Evolutionary conservation across 2,888 invertebrate genomes (phyloP).

Genomic region (Ferdinandea cuprea): DNA sequence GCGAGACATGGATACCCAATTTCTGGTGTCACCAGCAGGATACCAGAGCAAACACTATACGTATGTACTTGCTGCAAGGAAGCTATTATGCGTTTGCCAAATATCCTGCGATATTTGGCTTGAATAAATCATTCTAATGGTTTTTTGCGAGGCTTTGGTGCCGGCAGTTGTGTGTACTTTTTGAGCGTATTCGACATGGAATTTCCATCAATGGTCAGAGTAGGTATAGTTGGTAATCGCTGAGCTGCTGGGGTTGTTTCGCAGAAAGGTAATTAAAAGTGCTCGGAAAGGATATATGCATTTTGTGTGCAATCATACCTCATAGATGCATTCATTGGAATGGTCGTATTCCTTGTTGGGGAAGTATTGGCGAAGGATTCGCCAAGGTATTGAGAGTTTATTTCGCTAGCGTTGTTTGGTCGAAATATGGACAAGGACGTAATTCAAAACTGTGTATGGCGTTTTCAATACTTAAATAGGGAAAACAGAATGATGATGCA

Average conservation of each 20-base stretch:
- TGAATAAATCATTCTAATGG: constrained; percentile 38
- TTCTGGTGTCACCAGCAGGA: constrained; percentile 30
- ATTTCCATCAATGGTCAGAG: constrained; percentile 29
- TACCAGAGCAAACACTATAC: not conserved
- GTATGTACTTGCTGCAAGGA: constrained; percentile 29
- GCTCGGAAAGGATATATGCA: not conserved
- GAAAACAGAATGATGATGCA: too few relatives aligned
- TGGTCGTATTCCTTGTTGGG: too few relatives aligned
- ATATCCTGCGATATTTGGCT: constrained; percentile 12
- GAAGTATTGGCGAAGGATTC: too few relatives aligned
- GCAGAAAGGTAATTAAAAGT: constrained; percentile 14
- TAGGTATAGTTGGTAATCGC: not conserved
- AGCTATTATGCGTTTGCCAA: constrained; percentile 6
- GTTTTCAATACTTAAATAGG: too few relatives aligned
- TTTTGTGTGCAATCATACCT: not conserved
- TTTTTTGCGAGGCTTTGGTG: not conserved
- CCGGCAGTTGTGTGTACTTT: not conserved
- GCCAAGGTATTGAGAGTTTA: too few relatives aligned
- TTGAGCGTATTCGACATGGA: constrained; percentile 3
- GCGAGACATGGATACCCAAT: constrained; percentile 34
- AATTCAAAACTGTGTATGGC: too few relatives aligned
- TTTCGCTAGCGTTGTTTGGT: too few relatives aligned
- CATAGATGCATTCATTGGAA: not conserved
- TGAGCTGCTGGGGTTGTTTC: not conserved
- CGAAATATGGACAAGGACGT: too few relatives aligned